phyloP scores from a whole-genome alignment of 2,888 invertebrate species.

The Didymodactylos carnosus region DNA sequence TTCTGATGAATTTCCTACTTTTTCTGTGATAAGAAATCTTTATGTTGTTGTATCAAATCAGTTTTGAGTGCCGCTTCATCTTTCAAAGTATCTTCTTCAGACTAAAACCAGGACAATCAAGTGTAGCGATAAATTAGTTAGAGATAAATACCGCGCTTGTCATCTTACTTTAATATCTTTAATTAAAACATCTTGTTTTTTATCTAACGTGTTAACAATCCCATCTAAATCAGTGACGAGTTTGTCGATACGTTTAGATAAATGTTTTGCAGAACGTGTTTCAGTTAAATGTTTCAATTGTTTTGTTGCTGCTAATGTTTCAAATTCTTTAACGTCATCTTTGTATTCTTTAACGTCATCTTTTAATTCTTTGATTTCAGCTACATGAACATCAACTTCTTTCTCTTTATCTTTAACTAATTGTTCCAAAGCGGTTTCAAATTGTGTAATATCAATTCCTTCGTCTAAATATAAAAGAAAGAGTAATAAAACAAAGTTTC shows the following conservation, averaged over 20 bases:
- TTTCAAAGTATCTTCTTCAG: background rate
- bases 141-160: background rate
- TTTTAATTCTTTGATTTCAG: conserved; percentile 11
- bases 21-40: background rate
- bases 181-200: background rate
- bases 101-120: background rate
- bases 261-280: conserved; percentile 10
- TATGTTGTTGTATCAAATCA: background rate
- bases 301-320: conserved; percentile 1
- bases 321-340: conserved; percentile 9
- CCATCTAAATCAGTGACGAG: conserved; percentile 5
- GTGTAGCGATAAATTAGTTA: no score
- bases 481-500: background rate
- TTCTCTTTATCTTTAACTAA: background rate
- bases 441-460: background rate
- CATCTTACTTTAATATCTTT: background rate
- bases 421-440: background rate
- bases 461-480: background rate
- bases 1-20: background rate
- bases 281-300: background rate
- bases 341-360: conserved; percentile 13
- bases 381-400: background rate
- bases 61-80: background rate
- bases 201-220: background rate
- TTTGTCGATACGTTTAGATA: conserved; percentile 7